Percentiles rank a stretch among this genome's conserved stretches.
These are phyloP conservation scores for Vulpes vulpes DNA, from an alignment of 2,113 vertebrate species.

Conservation along the genomic window DNA sequence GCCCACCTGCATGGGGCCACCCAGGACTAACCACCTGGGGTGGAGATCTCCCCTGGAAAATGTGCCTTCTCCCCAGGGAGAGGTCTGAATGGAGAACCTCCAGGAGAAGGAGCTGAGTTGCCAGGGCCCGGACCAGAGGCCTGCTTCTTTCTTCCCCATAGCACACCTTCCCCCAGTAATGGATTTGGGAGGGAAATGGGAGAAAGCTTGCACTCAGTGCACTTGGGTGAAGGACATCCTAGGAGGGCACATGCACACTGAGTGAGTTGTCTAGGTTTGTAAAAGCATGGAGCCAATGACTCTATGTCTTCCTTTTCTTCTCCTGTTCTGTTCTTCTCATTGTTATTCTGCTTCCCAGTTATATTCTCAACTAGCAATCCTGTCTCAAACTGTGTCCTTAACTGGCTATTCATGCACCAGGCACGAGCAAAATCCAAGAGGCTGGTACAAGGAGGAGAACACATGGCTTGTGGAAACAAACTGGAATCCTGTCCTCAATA, in stretches of 20 bases:
- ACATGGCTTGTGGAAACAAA: not conserved
- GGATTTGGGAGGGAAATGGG: not conserved
- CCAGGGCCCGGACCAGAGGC: fast-evolving
- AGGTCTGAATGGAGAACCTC: not conserved
- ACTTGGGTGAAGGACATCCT: fast-evolving
- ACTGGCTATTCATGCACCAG: not conserved
- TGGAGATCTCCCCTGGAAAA: no score
- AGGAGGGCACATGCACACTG: no score
- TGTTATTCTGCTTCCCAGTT: not conserved
- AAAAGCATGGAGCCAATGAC: not conserved
- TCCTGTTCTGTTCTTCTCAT: not conserved
- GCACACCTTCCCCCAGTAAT: not conserved
- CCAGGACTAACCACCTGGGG: not conserved
- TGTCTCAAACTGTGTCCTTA: fast-evolving
- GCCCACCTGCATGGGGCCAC: not conserved
- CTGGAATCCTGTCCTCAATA: not conserved
- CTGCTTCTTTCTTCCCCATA: not conserved
- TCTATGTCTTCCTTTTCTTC: not conserved
- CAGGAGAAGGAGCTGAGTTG: not conserved
- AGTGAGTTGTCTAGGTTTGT: fast-evolving
- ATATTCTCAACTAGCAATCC: not conserved
- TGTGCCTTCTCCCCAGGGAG: fast-evolving
- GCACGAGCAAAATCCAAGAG: not conserved
- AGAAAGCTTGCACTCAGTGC: not conserved
- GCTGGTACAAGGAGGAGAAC: not conserved